phyloP scores from a whole-genome alignment of 2,888 invertebrate genomes.

The Lasioglossum morio region DNA sequence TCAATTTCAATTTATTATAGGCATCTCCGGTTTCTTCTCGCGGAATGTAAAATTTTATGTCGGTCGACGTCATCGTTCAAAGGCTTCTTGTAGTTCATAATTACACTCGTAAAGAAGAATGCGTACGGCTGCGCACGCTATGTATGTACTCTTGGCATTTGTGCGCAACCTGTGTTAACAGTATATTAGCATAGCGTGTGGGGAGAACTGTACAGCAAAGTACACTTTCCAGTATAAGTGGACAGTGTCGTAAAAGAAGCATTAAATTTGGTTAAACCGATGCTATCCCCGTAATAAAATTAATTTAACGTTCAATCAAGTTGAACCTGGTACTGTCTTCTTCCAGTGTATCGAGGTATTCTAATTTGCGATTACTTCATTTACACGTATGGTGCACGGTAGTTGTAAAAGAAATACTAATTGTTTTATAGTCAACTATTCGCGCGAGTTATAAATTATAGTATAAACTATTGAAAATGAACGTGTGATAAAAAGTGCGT shows the following conservation, averaged over 20 bases:
- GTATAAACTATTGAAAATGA: background rate
- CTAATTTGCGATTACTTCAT: background rate
- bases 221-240: background rate
- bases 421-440: background rate
- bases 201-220: background rate
- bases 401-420: background rate
- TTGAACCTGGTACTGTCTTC: background rate
- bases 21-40: background rate
- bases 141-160: background rate
- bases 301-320: slow-evolving; percentile 11
- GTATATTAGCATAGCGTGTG: background rate
- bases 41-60: slow-evolving; percentile 7
- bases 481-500: background rate
- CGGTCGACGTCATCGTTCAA: slow-evolving; percentile 34
- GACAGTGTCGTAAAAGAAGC: background rate
- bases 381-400: background rate
- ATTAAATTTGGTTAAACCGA: slow-evolving; percentile 8
- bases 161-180: background rate
- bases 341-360: background rate
- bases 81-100: slow-evolving; percentile 32
- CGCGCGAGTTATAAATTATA: background rate
- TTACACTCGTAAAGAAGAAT: slow-evolving; percentile 32
- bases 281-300: background rate
- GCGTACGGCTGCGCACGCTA: background rate
- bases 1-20: background rate